Evolutionary conservation across 2,888 invertebrate genomes (phyloP).

Genomic region (Agelastica alni): DNA sequence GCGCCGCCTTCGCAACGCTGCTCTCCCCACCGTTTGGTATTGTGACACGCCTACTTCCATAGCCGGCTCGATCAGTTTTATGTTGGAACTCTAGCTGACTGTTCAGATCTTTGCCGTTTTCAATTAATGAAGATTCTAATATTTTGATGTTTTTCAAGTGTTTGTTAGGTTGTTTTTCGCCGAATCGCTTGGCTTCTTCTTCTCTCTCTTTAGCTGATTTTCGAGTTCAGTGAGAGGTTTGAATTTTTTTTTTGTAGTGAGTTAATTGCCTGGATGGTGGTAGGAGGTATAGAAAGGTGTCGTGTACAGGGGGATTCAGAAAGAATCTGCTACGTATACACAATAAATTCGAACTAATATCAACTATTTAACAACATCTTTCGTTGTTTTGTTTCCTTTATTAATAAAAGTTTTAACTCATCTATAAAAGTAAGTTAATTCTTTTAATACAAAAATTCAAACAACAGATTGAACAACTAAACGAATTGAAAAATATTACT

Average conservation of each 20-base stretch:
- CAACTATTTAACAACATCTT: too few species aligned
- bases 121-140: slow-evolving; percentile 14
- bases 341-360: background rate
- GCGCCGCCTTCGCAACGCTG: slow-evolving; percentile 41
- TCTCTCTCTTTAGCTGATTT: slow-evolving; percentile 2
- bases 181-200: slow-evolving; percentile 8
- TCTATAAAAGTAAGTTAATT: too few species aligned
- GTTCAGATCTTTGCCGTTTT: slow-evolving; percentile 13
- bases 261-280: background rate
- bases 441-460: too few species aligned
- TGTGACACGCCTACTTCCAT: slow-evolving; percentile 39
- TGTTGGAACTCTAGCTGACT: slow-evolving; percentile 20
- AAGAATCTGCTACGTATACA: background rate
- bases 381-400: too few species aligned
- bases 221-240: slow-evolving; percentile 1
- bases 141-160: slow-evolving; percentile 22
- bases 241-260: slow-evolving; percentile 7
- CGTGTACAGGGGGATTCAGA: background rate
- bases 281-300: background rate
- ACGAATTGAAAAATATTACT: too few species aligned
- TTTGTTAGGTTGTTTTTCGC: slow-evolving; percentile 1
- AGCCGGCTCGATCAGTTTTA: slow-evolving; percentile 34
- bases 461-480: too few species aligned
- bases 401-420: too few species aligned
- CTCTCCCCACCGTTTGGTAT: slow-evolving; percentile 33